phyloP scores from a whole-genome alignment of 2,888 invertebrate genomes.

The Quadroppia sp. region DNA sequence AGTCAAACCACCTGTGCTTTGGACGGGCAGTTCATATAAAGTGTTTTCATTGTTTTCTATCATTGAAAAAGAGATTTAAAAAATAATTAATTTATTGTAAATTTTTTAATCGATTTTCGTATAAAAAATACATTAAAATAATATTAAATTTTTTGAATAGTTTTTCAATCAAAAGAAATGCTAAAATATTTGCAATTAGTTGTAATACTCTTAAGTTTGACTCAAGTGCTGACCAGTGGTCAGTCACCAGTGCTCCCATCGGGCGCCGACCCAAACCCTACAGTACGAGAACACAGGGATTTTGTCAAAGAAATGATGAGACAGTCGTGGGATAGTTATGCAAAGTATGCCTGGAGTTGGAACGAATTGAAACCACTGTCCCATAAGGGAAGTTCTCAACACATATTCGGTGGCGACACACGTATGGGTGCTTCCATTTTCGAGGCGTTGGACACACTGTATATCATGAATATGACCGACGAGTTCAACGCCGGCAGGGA shows the following conservation, averaged over 20 bases:
- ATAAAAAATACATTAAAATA: too few species aligned
- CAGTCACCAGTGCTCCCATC: slow-evolving; percentile 1
- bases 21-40: too few species aligned
- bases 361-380: slow-evolving; percentile 92
- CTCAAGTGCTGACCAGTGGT: background rate
- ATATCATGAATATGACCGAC: slow-evolving; percentile 89
- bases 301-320: slow-evolving; percentile 86
- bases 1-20: too few species aligned
- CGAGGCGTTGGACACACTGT: slow-evolving; percentile 93
- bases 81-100: too few species aligned
- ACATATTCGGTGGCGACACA: slow-evolving; percentile 43
- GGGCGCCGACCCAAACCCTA: slow-evolving; percentile 26
- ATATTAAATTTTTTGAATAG: too few species aligned
- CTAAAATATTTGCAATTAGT: too few species aligned
- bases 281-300: slow-evolving; percentile 7
- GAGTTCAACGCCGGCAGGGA: slow-evolving; percentile 89
- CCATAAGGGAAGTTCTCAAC: slow-evolving; percentile 76
- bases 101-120: too few species aligned
- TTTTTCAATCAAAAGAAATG: too few species aligned
- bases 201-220: too few species aligned
- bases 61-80: too few species aligned
- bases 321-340: slow-evolving; percentile 97
- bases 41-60: too few species aligned
- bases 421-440: slow-evolving; percentile 76
- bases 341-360: slow-evolving; percentile 95